Conservation (phyloP, 2,797 vertebrate genomes). For the Scyliorhinus canicula region DNA sequence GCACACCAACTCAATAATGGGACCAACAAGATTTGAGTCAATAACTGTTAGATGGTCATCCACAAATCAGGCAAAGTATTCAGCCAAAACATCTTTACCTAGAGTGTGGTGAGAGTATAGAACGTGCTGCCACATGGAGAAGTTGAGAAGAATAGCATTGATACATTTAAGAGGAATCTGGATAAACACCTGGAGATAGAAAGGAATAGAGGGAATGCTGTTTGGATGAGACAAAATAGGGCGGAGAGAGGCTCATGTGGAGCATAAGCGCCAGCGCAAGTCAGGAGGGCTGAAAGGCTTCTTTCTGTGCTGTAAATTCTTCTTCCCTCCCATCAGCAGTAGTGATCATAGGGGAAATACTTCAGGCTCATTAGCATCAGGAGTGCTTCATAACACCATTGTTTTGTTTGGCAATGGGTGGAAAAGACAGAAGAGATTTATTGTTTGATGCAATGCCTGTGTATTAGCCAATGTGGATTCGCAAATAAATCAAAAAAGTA, state of each 20-base stretch:
- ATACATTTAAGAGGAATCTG: background rate
- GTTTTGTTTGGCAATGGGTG: background rate
- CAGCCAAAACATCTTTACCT: background rate
- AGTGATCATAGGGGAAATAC: background rate
- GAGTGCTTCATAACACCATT: background rate
- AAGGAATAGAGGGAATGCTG: background rate
- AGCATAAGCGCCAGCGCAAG: background rate
- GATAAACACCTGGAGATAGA: background rate
- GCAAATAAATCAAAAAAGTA: background rate
- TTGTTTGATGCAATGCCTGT: background rate
- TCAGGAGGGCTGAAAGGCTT: background rate
- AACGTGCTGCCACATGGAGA: background rate
- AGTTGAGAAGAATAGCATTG: too few species aligned
- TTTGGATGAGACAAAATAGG: background rate
- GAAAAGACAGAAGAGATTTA: background rate
- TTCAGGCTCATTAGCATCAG: background rate
- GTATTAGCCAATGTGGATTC: background rate
- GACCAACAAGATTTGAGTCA: background rate
- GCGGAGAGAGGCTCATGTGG: background rate
- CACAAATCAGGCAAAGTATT: background rate
- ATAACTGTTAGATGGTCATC: background rate
- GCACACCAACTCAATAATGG: background rate
- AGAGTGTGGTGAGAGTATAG: background rate
- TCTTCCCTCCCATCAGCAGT: background rate
- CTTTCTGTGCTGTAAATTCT: background rate